Conservation (phyloP, 2,797 vertebrate species). For the Fistularia commersonii region DNA sequence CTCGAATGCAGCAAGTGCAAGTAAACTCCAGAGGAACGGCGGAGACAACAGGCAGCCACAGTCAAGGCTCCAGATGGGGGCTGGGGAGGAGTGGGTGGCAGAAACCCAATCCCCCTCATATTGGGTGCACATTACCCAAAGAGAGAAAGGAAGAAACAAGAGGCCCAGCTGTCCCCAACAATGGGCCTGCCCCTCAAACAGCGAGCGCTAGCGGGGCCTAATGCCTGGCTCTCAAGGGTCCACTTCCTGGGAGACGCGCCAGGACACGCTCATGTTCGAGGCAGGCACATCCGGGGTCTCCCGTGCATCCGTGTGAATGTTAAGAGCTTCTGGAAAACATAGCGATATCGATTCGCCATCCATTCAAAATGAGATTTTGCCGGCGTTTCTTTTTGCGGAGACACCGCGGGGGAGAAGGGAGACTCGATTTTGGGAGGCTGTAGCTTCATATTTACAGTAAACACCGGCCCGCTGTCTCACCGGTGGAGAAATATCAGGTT, state of each 20-base stretch:
- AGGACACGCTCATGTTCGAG: slow-evolving; percentile 57
- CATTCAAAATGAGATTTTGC: no score
- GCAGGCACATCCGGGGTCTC: slow-evolving; percentile 36
- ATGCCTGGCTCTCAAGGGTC: slow-evolving; percentile 60
- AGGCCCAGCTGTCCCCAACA: slow-evolving; percentile 81
- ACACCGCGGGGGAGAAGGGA: no score
- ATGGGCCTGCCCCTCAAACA: slow-evolving; percentile 67
- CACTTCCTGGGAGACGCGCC: slow-evolving; percentile 59
- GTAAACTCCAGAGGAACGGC: slow-evolving; percentile 13
- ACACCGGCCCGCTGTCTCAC: background rate
- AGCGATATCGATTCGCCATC: no score
- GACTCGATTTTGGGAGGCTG: background rate
- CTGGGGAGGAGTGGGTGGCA: slow-evolving; percentile 51
- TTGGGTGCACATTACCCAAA: slow-evolving; percentile 71
- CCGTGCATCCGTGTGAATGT: slow-evolving; percentile 9
- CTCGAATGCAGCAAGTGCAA: background rate
- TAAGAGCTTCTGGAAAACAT: background rate
- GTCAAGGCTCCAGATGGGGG: slow-evolving; percentile 56
- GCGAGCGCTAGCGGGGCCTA: slow-evolving; percentile 66
- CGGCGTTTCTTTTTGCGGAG: no score
- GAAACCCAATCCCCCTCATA: slow-evolving; percentile 76
- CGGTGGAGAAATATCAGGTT: no score
- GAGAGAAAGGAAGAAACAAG: slow-evolving; percentile 72
- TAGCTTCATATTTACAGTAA: background rate
- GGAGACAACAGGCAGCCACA: slow-evolving; percentile 39